Conservation (phyloP, 2,888 invertebrate genomes). For the Notodonta ziczac region DNA sequence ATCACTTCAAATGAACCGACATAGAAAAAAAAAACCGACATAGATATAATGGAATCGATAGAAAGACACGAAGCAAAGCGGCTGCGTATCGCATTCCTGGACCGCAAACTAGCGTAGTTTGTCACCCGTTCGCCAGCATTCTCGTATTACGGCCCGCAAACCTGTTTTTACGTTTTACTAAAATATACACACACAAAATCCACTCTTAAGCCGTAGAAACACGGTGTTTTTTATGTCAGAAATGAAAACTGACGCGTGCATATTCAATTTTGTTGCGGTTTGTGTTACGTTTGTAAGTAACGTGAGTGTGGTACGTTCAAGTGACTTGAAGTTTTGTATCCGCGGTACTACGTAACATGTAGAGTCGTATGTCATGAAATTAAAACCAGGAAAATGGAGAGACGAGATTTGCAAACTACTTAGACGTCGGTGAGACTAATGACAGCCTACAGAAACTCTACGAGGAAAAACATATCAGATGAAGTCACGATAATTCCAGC, state of each 20-base stretch:
- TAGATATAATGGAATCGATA: constrained; percentile 42
- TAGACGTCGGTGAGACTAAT: too few species aligned
- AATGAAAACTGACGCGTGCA: constrained; percentile 20
- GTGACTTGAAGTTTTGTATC: constrained; percentile 42
- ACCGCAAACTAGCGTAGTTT: constrained; percentile 60
- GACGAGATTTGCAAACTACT: too few species aligned
- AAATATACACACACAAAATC: constrained; percentile 39
- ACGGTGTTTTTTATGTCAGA: constrained; percentile 33
- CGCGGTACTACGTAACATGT: constrained; percentile 25
- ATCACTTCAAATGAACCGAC: too few species aligned
- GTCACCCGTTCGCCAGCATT: constrained; percentile 56
- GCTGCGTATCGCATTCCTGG: constrained; percentile 55
- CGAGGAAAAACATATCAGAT: too few species aligned
- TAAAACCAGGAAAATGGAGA: constrained; percentile 26
- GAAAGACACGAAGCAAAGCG: constrained; percentile 49
- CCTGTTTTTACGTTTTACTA: constrained; percentile 43
- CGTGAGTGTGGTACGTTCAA: constrained; percentile 41
- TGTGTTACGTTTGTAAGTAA: constrained; percentile 52
- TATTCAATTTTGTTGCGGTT: constrained; percentile 40
- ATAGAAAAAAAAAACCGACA: constrained; percentile 6
- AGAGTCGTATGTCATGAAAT: constrained; percentile 14
- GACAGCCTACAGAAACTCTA: too few species aligned
- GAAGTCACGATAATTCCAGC: too few species aligned
- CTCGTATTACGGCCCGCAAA: constrained; percentile 58
- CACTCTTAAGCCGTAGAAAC: constrained; percentile 43